These are phyloP conservation scores for Hippocampus abdominalis DNA, from an alignment of 2,113 vertebrate species.

Conservation along the genomic window DNA sequence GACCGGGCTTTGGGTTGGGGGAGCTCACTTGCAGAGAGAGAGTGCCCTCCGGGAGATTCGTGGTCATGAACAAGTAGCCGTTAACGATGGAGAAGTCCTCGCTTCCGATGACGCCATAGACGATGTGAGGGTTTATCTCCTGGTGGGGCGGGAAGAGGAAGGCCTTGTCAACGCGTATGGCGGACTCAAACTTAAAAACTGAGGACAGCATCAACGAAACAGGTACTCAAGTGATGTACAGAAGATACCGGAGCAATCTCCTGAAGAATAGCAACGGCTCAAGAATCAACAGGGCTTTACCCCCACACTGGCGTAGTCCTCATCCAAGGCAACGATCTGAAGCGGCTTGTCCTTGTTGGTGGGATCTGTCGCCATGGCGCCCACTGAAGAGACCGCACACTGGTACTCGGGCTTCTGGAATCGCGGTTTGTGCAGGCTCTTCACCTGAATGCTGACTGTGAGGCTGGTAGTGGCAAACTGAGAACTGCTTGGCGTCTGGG, in stretches of 20 bases:
- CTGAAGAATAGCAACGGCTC: not conserved
- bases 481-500: conserved; percentile 59
- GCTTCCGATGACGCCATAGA: conserved; percentile 66
- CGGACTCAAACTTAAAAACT: not conserved
- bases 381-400: conserved; percentile 25
- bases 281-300: conserved; percentile 42
- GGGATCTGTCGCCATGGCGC: conserved; percentile 64
- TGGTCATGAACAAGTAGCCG: conserved; percentile 69
- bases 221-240: not conserved
- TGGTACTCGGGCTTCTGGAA: conserved; percentile 65
- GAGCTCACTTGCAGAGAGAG: conserved; percentile 54
- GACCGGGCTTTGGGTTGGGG: not conserved
- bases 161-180: not conserved
- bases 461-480: conserved; percentile 69
- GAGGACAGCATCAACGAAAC: not conserved
- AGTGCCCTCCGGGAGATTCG: conserved; percentile 5
- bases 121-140: conserved; percentile 76
- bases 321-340: conserved; percentile 58
- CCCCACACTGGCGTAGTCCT: conserved; percentile 40
- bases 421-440: conserved; percentile 57
- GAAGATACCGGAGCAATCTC: not conserved
- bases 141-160: conserved; percentile 39
- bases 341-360: conserved; percentile 47
- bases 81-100: conserved; percentile 57
- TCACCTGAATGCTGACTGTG: conserved; percentile 59